Base-by-base conservation (phyloP, 1,140 invertebrate genomes). In the Venustaconcha ellipsiformis region DNA sequence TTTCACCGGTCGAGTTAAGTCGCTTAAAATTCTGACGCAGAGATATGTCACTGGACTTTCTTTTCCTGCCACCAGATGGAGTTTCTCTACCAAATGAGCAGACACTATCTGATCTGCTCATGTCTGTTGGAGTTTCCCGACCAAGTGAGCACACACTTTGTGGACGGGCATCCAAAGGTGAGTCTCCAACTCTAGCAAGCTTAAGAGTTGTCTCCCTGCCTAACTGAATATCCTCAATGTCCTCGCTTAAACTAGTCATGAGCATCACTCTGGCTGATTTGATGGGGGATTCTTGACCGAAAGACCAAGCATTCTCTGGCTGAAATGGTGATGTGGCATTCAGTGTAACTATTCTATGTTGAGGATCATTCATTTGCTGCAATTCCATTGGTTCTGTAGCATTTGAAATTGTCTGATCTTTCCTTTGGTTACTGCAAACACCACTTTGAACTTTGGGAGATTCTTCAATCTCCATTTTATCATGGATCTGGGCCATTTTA, bases 41-140 rank as follows among this genome's bases (percentile, higher is more conserved):
- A 37, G 60, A 66, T 3, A 72, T 30, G 23, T 72, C 75, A 14
- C 70, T 68, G 23, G 68, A 72, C 55, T 77, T 77, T 20, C 75
- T 37, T 68, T 77, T 77, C 4, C 75, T 30, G 15, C 70, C 57
- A n/a, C 75, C 75, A 62, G 75, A 77, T 56, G 75, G 75, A 59
- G 75, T 77, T n/a, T 77, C 75, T 18, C 75, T 23, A n/a, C 75
- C 75, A 67, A 57, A 72, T 18, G 70, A 72, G 56, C 66, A 66
- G 30, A 70, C 75, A 67, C 75, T 77, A 57, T 77, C 75, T 48
- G 75, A 70, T 37, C 75, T 63, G 37, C 63, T 76, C 30, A 65
- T 23, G 23, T 59, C 37, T 13, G 65, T 37, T 17, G 75, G 70
- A 67, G 70, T 72, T 57, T 77, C 75, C 17, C 75, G 56, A 18